Evolutionary conservation across 1,140 invertebrate species (phyloP), one percentile per base, ranked within the genome.

Genomic region (Eriosoma lanigerum): DNA sequence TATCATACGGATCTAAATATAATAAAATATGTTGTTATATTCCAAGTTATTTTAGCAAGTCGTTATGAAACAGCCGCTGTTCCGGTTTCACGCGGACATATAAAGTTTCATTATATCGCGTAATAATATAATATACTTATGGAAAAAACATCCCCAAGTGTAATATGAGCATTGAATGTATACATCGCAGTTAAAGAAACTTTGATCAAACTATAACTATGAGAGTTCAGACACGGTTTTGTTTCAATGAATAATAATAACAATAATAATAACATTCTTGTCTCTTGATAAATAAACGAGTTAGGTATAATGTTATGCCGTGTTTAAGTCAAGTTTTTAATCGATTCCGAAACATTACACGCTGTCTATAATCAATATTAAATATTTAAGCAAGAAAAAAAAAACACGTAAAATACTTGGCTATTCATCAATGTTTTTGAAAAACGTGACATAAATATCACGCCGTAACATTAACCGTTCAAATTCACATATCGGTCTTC

Each of bases 381-480:
- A n/a, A 70, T n/a, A 21, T 24, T 19, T 48, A 46, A 70, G 48
- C 21, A 2, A 17, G 21, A n/a, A n/a, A n/a, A n/a, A n/a, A n/a
- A n/a, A n/a, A 17, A 66, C n/a, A 13, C 62, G 10, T 19, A 29
- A 62, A 66, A 21, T 66, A 66, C n/a, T 17, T 62, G n/a, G n/a
- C n/a, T n/a, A 62, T 26, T 62, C 26, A 62, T 62, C 58, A 44
- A 21, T 66, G 62, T 66, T 66, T 66, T 21, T 19, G n/a, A 44
- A n/a, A n/a, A 13, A 66, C 62, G 62, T 66, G 32, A 66, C 32
- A n/a, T 44, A 66, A 66, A 66, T 66, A 44, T 44, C 1, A 38
- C n/a, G n/a, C n/a, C n/a, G n/a, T n/a, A n/a, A n/a, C n/a, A n/a
- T n/a, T n/a, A n/a, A n/a, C n/a, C n/a, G n/a, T n/a, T n/a, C n/a